Conservation (phyloP, 2,113 vertebrate species). For the Oryzias woworae region DNA sequence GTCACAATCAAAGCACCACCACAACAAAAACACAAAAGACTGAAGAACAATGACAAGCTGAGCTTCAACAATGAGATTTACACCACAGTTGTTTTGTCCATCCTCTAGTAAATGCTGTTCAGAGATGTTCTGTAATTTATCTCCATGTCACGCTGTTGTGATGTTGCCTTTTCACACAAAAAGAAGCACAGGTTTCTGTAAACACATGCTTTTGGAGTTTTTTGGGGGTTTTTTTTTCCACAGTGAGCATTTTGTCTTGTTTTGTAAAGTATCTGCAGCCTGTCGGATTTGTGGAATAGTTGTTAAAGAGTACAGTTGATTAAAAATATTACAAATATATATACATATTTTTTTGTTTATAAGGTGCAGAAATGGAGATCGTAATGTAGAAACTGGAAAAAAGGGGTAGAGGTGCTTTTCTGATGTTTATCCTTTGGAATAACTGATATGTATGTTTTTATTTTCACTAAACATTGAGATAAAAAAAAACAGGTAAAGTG, state of each 20-base stretch:
- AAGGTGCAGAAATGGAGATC: background rate
- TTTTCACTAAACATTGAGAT: background rate
- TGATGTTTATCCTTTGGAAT: no score
- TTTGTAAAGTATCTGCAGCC: constrained; percentile 5
- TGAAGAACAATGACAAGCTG: background rate
- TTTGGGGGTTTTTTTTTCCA: background rate
- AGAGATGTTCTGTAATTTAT: constrained; percentile 10
- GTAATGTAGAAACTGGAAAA: no score
- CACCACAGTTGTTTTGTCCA: background rate
- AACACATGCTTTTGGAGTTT: constrained; percentile 10
- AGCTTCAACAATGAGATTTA: background rate
- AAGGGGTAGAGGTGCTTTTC: no score
- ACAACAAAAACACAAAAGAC: constrained; percentile 18
- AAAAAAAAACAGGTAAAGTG: no score
- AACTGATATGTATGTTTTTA: no score
- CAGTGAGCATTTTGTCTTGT: constrained; percentile 22
- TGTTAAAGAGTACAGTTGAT: constrained; percentile 28
- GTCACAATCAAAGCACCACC: constrained; percentile 30
- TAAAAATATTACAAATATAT: constrained; percentile 28
- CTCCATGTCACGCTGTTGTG: constrained; percentile 41
- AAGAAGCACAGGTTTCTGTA: constrained; percentile 25
- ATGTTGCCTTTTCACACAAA: constrained; percentile 20
- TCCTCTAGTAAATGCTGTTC: constrained; percentile 1
- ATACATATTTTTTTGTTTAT: background rate
- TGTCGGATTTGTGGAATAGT: constrained; percentile 32